A percentile compares a stretch with the other conserved stretches of the same genome.
phyloP scores from a whole-genome alignment of 2,888 invertebrate species.

The Oscheius sp. region DNA sequence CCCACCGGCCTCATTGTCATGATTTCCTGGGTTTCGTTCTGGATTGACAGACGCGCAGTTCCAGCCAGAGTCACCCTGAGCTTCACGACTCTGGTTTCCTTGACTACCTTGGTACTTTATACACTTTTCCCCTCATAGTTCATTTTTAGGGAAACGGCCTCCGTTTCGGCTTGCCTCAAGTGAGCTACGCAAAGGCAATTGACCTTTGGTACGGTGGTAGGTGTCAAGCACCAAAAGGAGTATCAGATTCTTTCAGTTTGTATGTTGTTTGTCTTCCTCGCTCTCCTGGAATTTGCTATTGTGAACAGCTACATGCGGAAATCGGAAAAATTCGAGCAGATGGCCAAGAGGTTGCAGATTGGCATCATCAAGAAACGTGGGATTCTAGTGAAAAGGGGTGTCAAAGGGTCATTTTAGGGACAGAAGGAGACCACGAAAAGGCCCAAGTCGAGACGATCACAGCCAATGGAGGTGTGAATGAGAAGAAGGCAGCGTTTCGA shows the following conservation, averaged over 20 bases:
- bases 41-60: constrained; percentile 70
- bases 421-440: constrained; percentile 1
- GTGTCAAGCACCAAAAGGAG: constrained; percentile 17
- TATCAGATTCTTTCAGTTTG: constrained; percentile 60
- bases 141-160: constrained; percentile 65
- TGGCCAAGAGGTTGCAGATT: constrained; percentile 52
- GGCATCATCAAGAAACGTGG: constrained; percentile 20
- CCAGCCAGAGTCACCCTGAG: constrained; percentile 71
- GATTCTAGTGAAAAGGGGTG: neutral
- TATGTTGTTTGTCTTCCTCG: constrained; percentile 71
- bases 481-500: constrained; percentile 12
- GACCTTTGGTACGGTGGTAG: constrained; percentile 72
- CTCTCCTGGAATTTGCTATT: constrained; percentile 69
- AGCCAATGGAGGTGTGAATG: constrained; percentile 10
- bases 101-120: constrained; percentile 66
- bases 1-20: constrained; percentile 61
- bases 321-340: constrained; percentile 58
- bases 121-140: neutral
- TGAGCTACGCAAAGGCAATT: constrained; percentile 68
- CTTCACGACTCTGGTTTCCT: constrained; percentile 70
- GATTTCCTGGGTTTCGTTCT: constrained; percentile 63
- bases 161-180: constrained; percentile 69
- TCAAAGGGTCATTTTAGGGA: neutral
- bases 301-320: constrained; percentile 71
- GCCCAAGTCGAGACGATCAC: constrained; percentile 6